Evolutionary conservation across 2,888 invertebrate genomes (phyloP), one percentile per base, ranked within the genome.

Genomic region (Gerosis bhagava): DNA sequence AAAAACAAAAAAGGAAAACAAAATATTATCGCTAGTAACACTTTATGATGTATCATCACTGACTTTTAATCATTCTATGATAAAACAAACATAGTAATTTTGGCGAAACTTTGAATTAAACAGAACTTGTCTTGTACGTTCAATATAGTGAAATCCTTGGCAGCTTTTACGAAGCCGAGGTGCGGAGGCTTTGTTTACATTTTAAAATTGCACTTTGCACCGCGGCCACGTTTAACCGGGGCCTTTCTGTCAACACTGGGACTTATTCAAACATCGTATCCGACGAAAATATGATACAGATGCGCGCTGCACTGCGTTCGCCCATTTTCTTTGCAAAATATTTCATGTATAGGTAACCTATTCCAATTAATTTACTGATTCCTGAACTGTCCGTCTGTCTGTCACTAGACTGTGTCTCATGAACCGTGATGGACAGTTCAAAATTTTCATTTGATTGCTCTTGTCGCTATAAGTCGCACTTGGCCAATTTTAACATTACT

Each of bases 191-290:
- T 78, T 87, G 84, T 87, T 87, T 87, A 84, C 83, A 77, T 81
- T 86, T 83, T 80, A 81, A 87, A 88, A 87, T 88, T 87, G 86
- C 87, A 84, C 86, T 86, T 83, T 86, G 81, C 83, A 81, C 77
- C 75, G 77, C 72, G 74, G 72, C 74, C 64, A 65, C 72, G 73
- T 73, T 72, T 80, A 67, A 69, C 73, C 76, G 67, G 63, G 67
- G 73, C 77, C 75, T 80, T 77, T 75, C 74, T 77, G 77, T 76
- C 77, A 77, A 79, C 82, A 71, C 62, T 52, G 71, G 63, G 69
- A 71, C 77, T 69, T 82, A 76, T 71, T 77, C 77, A 86, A 83
- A 87, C 86, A 83, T 70, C 76, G 79, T 83, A 75, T 76, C 74
- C 73, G 73, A 78, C 81, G 77, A 83, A 82, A 82, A 77, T 77